phyloP scores from a whole-genome alignment of 2,113 vertebrate genomes.

The Equus quagga region DNA sequence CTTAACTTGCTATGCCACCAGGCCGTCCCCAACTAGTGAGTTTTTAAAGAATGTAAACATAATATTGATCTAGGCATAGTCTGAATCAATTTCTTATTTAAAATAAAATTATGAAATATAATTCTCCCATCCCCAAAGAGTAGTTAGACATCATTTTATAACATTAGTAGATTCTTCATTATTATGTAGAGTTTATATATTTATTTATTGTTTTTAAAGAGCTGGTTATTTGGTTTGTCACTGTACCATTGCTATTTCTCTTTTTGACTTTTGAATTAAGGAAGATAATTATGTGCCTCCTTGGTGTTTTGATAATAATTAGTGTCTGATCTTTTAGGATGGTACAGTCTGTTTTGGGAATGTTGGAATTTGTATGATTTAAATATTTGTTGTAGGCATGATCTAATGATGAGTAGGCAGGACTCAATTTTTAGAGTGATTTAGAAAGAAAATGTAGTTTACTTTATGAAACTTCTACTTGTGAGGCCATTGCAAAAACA shows the following conservation, averaged over 20 bases:
- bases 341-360: background rate
- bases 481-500: background rate
- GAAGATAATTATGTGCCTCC: background rate
- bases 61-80: background rate
- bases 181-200: background rate
- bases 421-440: background rate
- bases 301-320: background rate
- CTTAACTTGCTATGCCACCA: no score
- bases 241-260: background rate
- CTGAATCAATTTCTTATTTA: slow-evolving; percentile 25
- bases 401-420: background rate
- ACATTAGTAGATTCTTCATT: background rate
- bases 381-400: slow-evolving; percentile 22
- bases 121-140: background rate
- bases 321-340: background rate
- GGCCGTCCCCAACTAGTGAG: background rate
- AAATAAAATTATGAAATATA: slow-evolving; percentile 24
- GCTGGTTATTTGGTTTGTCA: slow-evolving; percentile 6
- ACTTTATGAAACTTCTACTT: slow-evolving; percentile 13
- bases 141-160: background rate
- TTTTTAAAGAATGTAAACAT: slow-evolving; percentile 2
- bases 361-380: background rate
- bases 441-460: background rate
- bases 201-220: background rate
- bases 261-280: slow-evolving; percentile 18